phyloP scores from a whole-genome alignment of 2,797 vertebrate genomes.

The Lutjanus campechanus region DNA sequence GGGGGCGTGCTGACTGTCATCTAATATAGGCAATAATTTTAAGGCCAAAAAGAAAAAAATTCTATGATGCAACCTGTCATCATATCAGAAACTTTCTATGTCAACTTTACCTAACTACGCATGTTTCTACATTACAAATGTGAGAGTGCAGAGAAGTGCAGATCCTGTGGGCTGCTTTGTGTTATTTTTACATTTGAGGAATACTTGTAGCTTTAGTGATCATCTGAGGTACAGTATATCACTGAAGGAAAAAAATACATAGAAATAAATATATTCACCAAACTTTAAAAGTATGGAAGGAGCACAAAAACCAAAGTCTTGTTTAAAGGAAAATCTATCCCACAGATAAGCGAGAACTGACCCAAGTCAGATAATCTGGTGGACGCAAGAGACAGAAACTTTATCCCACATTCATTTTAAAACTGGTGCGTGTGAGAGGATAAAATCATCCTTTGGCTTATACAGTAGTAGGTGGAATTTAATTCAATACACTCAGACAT shows the following conservation, averaged over 20 bases:
- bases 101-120: not conserved
- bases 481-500: not conserved
- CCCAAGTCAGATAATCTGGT: not conserved
- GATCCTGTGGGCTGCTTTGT: not conserved
- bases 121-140: not conserved
- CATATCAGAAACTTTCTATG: too few species aligned
- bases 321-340: not conserved
- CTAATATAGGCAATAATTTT: too few species aligned
- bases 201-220: not conserved
- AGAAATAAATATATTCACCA: not conserved
- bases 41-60: not conserved
- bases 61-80: not conserved
- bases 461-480: not conserved
- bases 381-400: not conserved
- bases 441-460: not conserved
- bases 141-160: not conserved
- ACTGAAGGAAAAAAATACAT: not conserved
- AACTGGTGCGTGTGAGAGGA: not conserved
- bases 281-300: slow-evolving; percentile 2
- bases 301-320: not conserved
- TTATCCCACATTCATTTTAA: not conserved
- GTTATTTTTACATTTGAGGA: not conserved
- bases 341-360: slow-evolving; percentile 1
- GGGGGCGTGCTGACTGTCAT: too few species aligned
- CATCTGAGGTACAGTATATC: not conserved